Conservation (phyloP, 2,113 vertebrate species). For the Callipepla californica region DNA sequence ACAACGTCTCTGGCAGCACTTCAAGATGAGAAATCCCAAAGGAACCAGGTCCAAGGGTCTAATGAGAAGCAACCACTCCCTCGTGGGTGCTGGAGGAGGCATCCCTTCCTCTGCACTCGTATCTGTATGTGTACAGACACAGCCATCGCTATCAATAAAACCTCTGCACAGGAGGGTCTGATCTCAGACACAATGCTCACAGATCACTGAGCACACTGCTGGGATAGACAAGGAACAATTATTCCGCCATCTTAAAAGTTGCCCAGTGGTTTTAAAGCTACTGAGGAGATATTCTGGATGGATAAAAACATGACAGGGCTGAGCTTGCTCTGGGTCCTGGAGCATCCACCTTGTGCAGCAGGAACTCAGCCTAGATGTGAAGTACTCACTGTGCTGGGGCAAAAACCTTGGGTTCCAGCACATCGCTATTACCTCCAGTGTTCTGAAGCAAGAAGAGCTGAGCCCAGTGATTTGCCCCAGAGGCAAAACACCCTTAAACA, state of each 20-base stretch:
- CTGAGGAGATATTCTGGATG: neutral
- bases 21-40: neutral
- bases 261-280: rapidly evolving
- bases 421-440: neutral
- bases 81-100: neutral
- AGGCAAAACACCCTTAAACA: neutral
- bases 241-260: neutral
- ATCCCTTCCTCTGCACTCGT: neutral
- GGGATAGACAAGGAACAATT: neutral
- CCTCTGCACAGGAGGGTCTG: neutral
- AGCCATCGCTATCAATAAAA: neutral
- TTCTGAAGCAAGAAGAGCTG: neutral
- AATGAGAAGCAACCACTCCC: neutral
- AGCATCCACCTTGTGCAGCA: rapidly evolving
- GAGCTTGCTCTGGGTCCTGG: neutral
- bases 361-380: neutral
- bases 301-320: rapidly evolving
- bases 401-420: neutral
- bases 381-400: neutral
- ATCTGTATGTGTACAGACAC: neutral
- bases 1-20: neutral
- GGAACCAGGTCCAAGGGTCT: neutral
- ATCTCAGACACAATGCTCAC: neutral
- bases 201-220: neutral
- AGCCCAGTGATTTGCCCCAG: neutral